phyloP scores from a whole-genome alignment of 2,113 vertebrate genomes.

The Sphyrna mokarran region DNA sequence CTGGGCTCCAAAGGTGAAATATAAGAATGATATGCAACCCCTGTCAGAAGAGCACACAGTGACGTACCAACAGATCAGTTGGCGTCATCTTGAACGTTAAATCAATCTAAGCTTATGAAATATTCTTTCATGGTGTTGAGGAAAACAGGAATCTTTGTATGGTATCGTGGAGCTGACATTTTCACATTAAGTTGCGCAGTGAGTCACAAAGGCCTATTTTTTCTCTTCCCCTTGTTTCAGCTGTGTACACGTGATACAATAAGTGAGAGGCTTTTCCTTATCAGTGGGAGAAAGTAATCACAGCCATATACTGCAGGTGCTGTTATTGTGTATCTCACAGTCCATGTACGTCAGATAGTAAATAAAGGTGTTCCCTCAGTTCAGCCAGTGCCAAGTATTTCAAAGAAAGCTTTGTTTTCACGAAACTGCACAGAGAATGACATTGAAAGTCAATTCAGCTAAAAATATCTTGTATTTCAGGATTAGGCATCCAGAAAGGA shows the following conservation, averaged over 20 bases:
- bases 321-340: neutral
- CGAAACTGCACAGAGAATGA: neutral
- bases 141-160: neutral
- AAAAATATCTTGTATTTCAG: neutral
- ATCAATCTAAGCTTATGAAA: neutral
- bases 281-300: neutral
- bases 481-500: neutral
- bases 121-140: neutral
- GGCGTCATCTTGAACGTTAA: neutral
- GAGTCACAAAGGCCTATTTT: neutral
- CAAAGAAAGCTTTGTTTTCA: constrained; percentile 26
- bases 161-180: neutral
- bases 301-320: neutral
- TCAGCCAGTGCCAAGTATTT: neutral
- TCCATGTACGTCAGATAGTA: neutral
- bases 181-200: neutral
- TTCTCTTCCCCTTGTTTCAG: constrained; percentile 10
- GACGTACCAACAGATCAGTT: neutral
- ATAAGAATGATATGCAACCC: neutral
- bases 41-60: neutral
- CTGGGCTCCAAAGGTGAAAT: neutral
- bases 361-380: constrained; percentile 22
- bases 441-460: neutral
- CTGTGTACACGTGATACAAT: neutral
- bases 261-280: neutral